Conservation (phyloP, 2,113 vertebrate genomes). For the Mesembrinibis cayennensis region DNA sequence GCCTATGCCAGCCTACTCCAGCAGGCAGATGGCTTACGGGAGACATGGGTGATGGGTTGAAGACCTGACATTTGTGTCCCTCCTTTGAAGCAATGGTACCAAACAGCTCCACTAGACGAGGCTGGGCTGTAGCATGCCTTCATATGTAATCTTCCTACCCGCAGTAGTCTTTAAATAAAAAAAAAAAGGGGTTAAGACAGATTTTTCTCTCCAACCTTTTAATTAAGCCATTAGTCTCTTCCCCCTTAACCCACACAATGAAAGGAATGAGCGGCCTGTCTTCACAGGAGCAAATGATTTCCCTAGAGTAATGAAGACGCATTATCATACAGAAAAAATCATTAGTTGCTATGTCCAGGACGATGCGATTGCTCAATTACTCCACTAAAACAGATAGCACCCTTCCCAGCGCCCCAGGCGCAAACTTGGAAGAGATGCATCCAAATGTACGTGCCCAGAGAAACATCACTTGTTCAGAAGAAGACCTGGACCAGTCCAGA, state of each 20-base stretch:
- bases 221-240: constrained; percentile 59
- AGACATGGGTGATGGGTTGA: not conserved
- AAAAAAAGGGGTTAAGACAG: not conserved
- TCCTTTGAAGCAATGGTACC: not conserved
- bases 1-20: not conserved
- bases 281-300: constrained; percentile 56
- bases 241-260: constrained; percentile 43
- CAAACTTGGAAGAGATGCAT: not conserved
- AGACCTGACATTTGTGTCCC: not conserved
- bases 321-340: constrained; percentile 61
- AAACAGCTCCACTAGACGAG: not conserved
- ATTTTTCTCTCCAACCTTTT: constrained; percentile 32
- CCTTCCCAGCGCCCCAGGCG: not conserved
- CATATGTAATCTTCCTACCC: not conserved
- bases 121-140: not conserved
- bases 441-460: not conserved
- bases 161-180: not conserved
- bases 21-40: not conserved
- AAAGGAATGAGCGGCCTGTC: constrained; percentile 33
- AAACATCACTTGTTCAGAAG: not conserved
- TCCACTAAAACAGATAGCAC: not conserved
- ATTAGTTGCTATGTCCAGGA: constrained; percentile 37
- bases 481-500: not conserved
- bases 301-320: constrained; percentile 53
- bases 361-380: constrained; percentile 26